Evolutionary conservation across 2,888 invertebrate species (phyloP).

Genomic region (Coecobrya sp.): DNA sequence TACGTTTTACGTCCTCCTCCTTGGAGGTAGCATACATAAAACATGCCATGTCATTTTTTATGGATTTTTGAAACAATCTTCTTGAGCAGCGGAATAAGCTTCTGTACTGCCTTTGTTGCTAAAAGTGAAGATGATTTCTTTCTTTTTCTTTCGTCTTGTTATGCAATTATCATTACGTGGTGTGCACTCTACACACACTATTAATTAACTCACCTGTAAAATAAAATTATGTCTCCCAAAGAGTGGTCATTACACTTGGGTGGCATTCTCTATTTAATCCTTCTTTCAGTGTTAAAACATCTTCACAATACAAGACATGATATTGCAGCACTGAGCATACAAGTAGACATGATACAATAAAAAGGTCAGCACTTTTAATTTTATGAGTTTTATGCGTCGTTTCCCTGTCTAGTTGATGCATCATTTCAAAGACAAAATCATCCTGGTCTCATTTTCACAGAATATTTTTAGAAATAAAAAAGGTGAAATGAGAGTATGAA

Average conservation of each 20-base stretch:
- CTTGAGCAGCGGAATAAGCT: neutral
- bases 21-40: constrained; percentile 29
- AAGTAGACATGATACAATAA: neutral
- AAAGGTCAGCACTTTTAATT: neutral
- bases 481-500: no score
- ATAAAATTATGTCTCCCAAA: constrained; percentile 38
- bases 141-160: constrained; percentile 27
- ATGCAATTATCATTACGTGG: constrained; percentile 70
- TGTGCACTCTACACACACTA: constrained; percentile 63
- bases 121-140: constrained; percentile 29
- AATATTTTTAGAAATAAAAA: no score
- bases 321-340: neutral
- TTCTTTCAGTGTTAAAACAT: constrained; percentile 31
- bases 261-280: constrained; percentile 56
- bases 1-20: neutral
- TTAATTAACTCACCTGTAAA: constrained; percentile 71
- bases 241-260: constrained; percentile 73
- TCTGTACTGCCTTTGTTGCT: neutral
- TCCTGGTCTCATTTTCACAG: neutral
- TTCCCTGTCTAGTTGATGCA: constrained; percentile 11
- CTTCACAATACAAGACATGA: constrained; percentile 1
- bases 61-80: neutral
- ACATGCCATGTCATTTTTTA: constrained; percentile 42
- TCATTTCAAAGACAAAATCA: neutral
- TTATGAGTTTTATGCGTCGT: no score